phyloP scores from a whole-genome alignment of 1,140 invertebrate species.

The Drosophila grimshawi region DNA sequence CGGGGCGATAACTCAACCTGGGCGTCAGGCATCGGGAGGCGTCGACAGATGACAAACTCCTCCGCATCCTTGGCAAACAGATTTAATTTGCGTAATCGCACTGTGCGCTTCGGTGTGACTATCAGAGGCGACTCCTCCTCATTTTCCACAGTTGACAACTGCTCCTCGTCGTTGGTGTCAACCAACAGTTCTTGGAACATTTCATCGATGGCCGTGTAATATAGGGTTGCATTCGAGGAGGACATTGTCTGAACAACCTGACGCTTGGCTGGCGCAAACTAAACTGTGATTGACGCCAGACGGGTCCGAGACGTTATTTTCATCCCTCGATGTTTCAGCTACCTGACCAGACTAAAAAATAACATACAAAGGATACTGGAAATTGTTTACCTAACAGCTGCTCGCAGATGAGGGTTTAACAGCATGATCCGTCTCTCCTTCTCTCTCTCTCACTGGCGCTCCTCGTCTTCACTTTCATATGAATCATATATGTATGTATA shows the following conservation, averaged over 20 bases:
- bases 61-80: constrained; percentile 45
- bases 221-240: constrained; percentile 52
- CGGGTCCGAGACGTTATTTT: constrained; percentile 36
- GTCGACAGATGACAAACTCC: constrained; percentile 52
- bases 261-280: constrained; percentile 43
- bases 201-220: constrained; percentile 60
- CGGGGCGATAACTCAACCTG: constrained; percentile 22
- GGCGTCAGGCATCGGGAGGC: constrained; percentile 13
- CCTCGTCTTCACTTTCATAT: constrained; percentile 5
- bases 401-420: constrained; percentile 46
- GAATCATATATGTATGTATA: constrained; percentile 28
- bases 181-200: constrained; percentile 57
- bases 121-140: constrained; percentile 11
- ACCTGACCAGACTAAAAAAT: constrained; percentile 53
- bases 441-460: constrained; percentile 3
- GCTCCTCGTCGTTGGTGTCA: constrained; percentile 22
- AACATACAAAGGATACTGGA: constrained; percentile 28
- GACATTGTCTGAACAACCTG: constrained; percentile 61
- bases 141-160: not conserved
- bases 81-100: constrained; percentile 57
- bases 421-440: constrained; percentile 23
- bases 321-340: constrained; percentile 54
- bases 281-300: constrained; percentile 67
- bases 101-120: constrained; percentile 54
- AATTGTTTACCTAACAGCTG: constrained; percentile 48